These are phyloP conservation scores for Pachyrhynchus sulphureomaculatus DNA, from an alignment of 1,140 invertebrate species.

Conservation along the genomic window DNA sequence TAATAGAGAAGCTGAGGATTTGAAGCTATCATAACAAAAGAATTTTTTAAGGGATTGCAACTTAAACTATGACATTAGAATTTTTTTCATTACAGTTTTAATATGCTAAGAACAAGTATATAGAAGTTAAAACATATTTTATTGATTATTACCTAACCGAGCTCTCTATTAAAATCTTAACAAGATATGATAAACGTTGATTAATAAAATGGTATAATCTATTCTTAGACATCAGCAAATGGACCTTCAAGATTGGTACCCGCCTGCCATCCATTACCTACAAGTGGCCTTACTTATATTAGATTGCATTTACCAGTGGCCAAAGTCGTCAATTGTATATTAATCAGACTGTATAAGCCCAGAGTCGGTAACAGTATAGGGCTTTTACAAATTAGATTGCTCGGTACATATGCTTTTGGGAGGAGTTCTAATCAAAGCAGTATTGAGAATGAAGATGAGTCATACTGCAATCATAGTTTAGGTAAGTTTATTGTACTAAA, in stretches of 20 bases:
- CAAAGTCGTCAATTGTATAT: conserved; percentile 71
- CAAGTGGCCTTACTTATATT: conserved; percentile 83
- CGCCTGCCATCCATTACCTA: conserved; percentile 71
- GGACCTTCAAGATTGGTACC: conserved; percentile 60
- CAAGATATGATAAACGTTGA: too few relatives aligned
- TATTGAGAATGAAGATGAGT: conserved; percentile 46
- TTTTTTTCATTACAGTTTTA: too few relatives aligned
- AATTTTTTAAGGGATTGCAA: too few relatives aligned
- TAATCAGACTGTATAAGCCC: conserved; percentile 75
- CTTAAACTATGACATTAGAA: too few relatives aligned
- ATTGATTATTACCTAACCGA: too few relatives aligned
- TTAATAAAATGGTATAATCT: too few relatives aligned
- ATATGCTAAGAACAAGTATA: too few relatives aligned
- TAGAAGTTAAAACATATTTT: too few relatives aligned
- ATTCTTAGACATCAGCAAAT: conserved; percentile 56
- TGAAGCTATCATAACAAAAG: too few relatives aligned
- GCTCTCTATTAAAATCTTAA: too few relatives aligned
- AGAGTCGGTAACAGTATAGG: conserved; percentile 85
- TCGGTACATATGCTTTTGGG: conserved; percentile 78
- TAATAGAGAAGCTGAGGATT: too few relatives aligned
- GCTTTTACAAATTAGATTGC: conserved; percentile 80
- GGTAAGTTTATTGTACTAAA: conserved; percentile 5
- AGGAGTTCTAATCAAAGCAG: conserved; percentile 52
- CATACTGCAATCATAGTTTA: conserved; percentile 45
- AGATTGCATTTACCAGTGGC: conserved; percentile 77